Base-by-base conservation (phyloP, 2,113 vertebrate genomes). In the Poeciliopsis prolifica region DNA sequence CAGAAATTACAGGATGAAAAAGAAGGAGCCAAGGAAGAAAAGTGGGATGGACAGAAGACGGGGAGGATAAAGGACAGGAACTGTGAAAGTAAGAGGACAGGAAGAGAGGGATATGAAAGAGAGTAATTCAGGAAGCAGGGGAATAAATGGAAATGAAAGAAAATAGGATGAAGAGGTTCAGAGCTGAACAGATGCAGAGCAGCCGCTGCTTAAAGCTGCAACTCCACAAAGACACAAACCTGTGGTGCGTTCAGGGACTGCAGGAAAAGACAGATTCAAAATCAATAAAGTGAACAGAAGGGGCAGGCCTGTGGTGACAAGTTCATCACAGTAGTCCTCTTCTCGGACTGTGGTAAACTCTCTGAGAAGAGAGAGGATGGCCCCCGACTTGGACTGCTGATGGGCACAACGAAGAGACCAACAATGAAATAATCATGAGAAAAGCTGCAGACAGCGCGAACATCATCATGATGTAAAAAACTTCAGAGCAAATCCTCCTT, bases 331-430 rank as follows among this genome's bases (percentile, higher is more conserved):
- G 86, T 98, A 98, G 62, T 98, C 96, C 80, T 99, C 98, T 42
- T 98, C 97, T 70, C 94, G 95, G 86, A 99, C 96, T 68, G 96
- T 95, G 88, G 90, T 83, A 77, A 99, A 99, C 80, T 99, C 98
- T 79, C 95, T 83, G 42, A 99, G 91, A 31, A 99, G 96, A 10
- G 93, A 95, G 74, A 98, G 96, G 2, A 95, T 96, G 12, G 98
- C 95, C 0, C 94, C 95, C 29, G 95, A 94, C 35, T 96, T 93
- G 0, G 96, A 97, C 92, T 98, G 97, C 68, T 92, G 95, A 93
- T 97, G 97, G 42, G 98, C 96, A 3, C 96, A 97, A 62, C 94
- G 92, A 1, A 99, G 94, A 0, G 51, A 3, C 51, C 51, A 58
- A 58, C 19, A n/a, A 2, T n/a, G 3, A 10, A n/a, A 58, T 24